A percentile compares a stretch with the other conserved stretches of the same genome.
These are phyloP conservation scores for Thryonomys swinderianus DNA, from an alignment of 2,113 vertebrate species.

Conservation along the genomic window DNA sequence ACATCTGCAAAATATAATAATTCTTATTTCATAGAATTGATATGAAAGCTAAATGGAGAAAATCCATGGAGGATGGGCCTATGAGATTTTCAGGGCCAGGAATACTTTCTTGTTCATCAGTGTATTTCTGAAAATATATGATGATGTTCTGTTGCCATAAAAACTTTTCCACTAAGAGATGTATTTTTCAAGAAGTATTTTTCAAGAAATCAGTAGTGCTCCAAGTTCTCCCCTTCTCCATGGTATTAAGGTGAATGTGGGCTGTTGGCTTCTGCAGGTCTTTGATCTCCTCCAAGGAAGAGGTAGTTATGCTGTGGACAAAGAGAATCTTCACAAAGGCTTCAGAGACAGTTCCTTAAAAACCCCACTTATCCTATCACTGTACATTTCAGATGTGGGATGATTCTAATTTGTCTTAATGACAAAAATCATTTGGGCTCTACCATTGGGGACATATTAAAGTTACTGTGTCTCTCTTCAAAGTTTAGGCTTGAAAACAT, in stretches of 20 bases:
- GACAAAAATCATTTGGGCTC: conserved; percentile 50
- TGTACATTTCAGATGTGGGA: conserved; percentile 41
- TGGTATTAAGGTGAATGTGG: background rate
- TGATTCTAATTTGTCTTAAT: conserved; percentile 65
- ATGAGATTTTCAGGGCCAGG: background rate
- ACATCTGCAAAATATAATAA: background rate
- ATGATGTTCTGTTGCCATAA: background rate
- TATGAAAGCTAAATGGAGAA: background rate
- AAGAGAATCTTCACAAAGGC: background rate
- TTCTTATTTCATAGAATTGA: background rate
- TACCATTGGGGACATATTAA: conserved; percentile 61
- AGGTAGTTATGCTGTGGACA: background rate
- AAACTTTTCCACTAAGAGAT: background rate
- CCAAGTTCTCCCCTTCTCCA: background rate
- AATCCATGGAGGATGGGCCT: background rate
- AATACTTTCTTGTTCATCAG: background rate
- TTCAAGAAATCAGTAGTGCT: background rate
- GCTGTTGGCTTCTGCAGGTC: background rate
- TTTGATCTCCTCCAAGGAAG: background rate
- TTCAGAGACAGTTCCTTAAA: background rate
- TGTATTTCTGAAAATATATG: background rate
- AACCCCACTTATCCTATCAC: background rate
- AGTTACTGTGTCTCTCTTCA: conserved; percentile 63
- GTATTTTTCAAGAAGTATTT: background rate
- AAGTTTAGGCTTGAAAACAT: conserved; percentile 73